Percentiles rank a stretch among this genome's conserved stretches.
Conservation (phyloP, 2,888 invertebrate species). For the Scaptomyza polygonia region DNA sequence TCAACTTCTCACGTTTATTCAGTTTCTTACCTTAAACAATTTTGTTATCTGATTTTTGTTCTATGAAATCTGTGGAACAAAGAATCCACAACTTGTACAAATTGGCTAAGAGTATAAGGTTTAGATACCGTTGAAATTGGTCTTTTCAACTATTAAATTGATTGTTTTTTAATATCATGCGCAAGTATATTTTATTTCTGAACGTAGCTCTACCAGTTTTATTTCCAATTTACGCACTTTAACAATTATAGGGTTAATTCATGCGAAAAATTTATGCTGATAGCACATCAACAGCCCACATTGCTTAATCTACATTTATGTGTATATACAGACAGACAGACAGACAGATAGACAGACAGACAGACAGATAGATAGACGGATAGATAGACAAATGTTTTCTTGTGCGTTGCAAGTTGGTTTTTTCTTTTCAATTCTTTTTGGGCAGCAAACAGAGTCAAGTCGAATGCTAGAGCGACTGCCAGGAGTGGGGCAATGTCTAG, state of each 20-base stretch:
- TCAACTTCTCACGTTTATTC: no score
- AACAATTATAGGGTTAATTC: slow-evolving; percentile 59
- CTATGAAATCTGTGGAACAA: no score
- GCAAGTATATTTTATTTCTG: no score
- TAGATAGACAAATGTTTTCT: neutral
- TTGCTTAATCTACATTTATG: slow-evolving; percentile 21
- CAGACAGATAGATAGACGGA: no score
- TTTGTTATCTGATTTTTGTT: no score
- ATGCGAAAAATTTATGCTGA: slow-evolving; percentile 48
- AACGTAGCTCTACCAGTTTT: no score
- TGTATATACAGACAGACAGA: neutral
- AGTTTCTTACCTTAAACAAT: no score
- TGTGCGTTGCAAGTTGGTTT: neutral
- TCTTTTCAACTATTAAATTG: no score
- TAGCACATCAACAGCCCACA: slow-evolving; percentile 4
- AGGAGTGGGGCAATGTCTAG: slow-evolving; percentile 32
- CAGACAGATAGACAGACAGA: neutral
- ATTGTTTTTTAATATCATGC: no score
- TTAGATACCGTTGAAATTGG: no score
- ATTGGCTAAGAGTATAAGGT: no score
- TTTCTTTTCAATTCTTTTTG: slow-evolving; percentile 28
- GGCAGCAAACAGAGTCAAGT: slow-evolving; percentile 28
- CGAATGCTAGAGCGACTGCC: slow-evolving; percentile 24
- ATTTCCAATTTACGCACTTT: slow-evolving; percentile 16
- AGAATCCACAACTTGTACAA: no score